Percentiles rank a stretch among this genome's conserved stretches.
Evolutionary conservation across 2,797 vertebrate genomes (phyloP).

Genomic region (Synaphobranchus kaupii): DNA sequence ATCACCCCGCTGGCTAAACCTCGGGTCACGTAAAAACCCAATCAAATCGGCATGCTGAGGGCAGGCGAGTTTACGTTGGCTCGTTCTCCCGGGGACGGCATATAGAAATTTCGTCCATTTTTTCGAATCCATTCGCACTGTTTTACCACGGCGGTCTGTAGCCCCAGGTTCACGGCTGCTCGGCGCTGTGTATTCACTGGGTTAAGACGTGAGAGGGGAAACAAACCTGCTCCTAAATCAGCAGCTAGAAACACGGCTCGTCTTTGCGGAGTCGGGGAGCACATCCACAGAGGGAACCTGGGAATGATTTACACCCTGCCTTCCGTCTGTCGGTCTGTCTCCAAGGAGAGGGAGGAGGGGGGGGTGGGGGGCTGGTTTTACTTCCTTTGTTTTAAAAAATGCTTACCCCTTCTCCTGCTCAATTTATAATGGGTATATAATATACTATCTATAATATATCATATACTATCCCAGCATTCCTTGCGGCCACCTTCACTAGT

Average conservation of each 20-base stretch:
- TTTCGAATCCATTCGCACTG: neutral
- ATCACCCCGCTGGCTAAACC: neutral
- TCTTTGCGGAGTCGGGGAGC: neutral
- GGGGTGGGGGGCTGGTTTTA: neutral
- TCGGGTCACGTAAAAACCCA: neutral
- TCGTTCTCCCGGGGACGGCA: neutral
- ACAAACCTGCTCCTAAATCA: neutral
- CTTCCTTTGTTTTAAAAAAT: neutral
- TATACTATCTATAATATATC: too few species aligned
- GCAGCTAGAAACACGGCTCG: neutral
- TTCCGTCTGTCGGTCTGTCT: neutral
- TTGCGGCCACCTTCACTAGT: too few species aligned
- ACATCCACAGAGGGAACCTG: neutral
- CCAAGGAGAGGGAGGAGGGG: neutral
- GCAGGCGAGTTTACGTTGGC: neutral
- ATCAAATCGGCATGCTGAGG: neutral
- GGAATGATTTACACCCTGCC: neutral
- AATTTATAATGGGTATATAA: neutral
- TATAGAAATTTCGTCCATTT: neutral
- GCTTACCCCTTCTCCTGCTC: neutral
- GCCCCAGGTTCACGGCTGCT: neutral
- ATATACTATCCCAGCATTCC: too few species aligned
- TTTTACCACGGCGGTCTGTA: neutral
- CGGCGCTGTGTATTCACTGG: neutral
- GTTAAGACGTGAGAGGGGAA: neutral